Evolutionary conservation across 2,113 vertebrate genomes (phyloP), one percentile per base, ranked within the genome.

Genomic region (Sturnus vulgaris): DNA sequence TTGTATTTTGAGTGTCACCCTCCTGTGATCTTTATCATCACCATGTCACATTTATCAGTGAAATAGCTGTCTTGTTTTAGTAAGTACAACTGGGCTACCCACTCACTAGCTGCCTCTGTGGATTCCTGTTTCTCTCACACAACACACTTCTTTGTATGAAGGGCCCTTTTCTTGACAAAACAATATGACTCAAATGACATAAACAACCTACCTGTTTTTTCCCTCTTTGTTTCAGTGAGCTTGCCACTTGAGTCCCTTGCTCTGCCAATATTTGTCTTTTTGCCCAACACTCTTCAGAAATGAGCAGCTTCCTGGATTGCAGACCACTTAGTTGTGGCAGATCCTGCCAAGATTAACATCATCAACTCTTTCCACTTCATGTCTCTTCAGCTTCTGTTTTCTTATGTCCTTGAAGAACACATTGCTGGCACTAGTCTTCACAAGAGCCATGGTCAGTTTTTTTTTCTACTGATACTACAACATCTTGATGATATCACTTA

Each of bases 291-390:
- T 35, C 25, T 93, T 89, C 1, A 20, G 76, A 96, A 97, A 93
- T 82, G 56, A 95, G 70, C 92, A 96, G 92, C 44, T 86, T 91
- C 44, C 86, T 64, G 47, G 57, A 87, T 69, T 82, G 91, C 31
- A 86, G 20, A 86, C 52, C 92, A 72, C 40, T 95, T 91, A 75
- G 77, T 79, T 71, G 39, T 39, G 70, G 92, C 60, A 79, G 64
- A 88, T 81, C 56, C 77, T 59, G 22, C 69, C 56, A 75, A 57
- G 77, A 88, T 92, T 82, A 94, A 91, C 30, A 52, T 52, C 60
- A 82, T 91, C 93, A 94, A 91, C 56, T 95, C 60, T 53, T 93
- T 92, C 83, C 64, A 89, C 70, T 86, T 78, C 60, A 84, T 22
- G 22, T 63, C 57, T 94, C 88, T 88, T 81, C 60, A 83, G 60